These are phyloP conservation scores for Pteropus rufus DNA, from an alignment of 2,797 vertebrate genomes.

Conservation along the genomic window DNA sequence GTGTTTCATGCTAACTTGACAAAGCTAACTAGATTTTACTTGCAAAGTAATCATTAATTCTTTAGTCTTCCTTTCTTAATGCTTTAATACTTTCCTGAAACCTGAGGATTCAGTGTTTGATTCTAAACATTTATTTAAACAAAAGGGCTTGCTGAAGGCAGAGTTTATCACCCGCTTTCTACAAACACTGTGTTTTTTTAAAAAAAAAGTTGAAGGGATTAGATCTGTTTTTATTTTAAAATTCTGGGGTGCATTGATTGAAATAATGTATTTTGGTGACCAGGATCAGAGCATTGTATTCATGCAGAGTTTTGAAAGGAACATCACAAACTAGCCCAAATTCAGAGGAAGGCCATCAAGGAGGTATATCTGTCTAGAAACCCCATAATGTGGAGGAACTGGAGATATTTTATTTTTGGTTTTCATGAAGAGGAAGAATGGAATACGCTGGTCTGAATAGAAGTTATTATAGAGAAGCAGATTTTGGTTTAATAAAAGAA, in stretches of 20 bases:
- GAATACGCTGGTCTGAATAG: background rate
- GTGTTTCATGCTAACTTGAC: background rate
- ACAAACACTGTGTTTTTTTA: background rate
- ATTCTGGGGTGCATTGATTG: background rate
- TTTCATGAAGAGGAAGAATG: background rate
- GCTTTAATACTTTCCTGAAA: slow-evolving; percentile 30
- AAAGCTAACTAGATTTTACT: slow-evolving; percentile 32
- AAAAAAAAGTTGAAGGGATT: background rate
- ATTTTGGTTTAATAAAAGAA: background rate
- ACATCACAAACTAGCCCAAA: background rate
- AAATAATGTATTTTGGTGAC: background rate
- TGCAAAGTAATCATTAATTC: background rate
- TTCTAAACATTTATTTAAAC: slow-evolving; percentile 39
- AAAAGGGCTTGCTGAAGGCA: background rate
- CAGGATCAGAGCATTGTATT: background rate
- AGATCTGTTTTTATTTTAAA: slow-evolving; percentile 27
- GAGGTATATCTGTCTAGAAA: background rate
- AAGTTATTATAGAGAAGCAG: background rate
- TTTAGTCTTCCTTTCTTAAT: slow-evolving; percentile 20
- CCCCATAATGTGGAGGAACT: background rate
- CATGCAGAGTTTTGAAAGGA: background rate
- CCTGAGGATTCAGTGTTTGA: slow-evolving; percentile 34
- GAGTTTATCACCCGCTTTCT: background rate
- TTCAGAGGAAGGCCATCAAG: background rate
- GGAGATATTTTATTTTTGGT: background rate